phyloP scores from a whole-genome alignment of 2,113 vertebrate species.

The Amphiprion ocellaris region DNA sequence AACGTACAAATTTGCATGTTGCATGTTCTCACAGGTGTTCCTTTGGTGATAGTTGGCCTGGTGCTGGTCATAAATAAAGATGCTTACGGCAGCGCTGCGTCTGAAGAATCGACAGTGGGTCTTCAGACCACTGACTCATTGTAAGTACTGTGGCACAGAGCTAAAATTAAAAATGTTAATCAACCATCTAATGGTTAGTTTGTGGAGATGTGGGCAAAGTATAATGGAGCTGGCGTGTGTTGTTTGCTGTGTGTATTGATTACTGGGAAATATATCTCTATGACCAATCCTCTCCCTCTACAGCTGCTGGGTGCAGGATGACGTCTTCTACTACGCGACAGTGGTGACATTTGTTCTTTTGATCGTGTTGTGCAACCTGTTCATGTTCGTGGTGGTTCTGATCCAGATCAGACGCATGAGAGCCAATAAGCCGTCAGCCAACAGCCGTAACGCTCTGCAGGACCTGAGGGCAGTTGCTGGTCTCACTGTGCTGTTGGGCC shows the following conservation, averaged over 20 bases:
- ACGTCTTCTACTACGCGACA: slow-evolving; percentile 84
- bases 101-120: background rate
- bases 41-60: slow-evolving; percentile 84
- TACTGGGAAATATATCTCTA: background rate
- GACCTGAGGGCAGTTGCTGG: slow-evolving; percentile 87
- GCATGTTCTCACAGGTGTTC: slow-evolving; percentile 84
- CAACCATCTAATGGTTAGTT: background rate
- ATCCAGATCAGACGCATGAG: slow-evolving; percentile 86
- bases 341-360: slow-evolving; percentile 87
- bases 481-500: slow-evolving; percentile 90
- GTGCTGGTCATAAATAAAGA: slow-evolving; percentile 85
- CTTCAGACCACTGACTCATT: slow-evolving; percentile 71
- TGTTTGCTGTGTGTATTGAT: too few relatives aligned
- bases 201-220: background rate
- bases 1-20: background rate
- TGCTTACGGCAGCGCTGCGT: slow-evolving; percentile 81
- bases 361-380: slow-evolving; percentile 86
- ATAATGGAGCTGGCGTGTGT: rapidly evolving
- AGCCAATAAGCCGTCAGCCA: slow-evolving; percentile 71
- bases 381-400: slow-evolving; percentile 88
- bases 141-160: slow-evolving; percentile 81
- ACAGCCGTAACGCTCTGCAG: slow-evolving; percentile 62
- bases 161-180: background rate
- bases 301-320: slow-evolving; percentile 91
- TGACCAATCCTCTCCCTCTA: background rate